Percentiles rank a stretch among this genome's conserved stretches.
These are phyloP conservation scores for Diceros bicornis DNA, from an alignment of 2,797 vertebrate species.

Conservation along the genomic window DNA sequence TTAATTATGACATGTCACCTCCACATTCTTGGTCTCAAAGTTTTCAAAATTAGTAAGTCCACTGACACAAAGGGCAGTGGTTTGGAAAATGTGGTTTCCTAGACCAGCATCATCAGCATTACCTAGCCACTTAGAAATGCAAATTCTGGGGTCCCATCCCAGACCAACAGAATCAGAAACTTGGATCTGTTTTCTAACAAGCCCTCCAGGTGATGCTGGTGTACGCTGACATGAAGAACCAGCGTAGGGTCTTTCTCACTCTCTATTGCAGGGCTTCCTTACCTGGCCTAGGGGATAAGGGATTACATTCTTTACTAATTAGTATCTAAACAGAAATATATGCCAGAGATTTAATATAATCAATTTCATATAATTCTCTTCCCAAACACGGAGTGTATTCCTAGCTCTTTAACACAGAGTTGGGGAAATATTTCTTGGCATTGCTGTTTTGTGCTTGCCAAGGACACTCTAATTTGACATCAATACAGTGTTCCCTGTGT, in stretches of 20 bases:
- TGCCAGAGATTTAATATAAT: constrained; percentile 28
- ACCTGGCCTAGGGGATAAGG: neutral
- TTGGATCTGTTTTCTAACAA: neutral
- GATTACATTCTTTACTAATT: constrained; percentile 22
- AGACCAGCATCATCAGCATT: neutral
- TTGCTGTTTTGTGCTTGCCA: neutral
- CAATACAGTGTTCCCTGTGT: neutral
- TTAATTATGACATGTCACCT: neutral
- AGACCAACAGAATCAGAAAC: neutral
- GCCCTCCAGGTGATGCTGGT: neutral
- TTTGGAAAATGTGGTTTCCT: neutral
- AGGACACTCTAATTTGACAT: neutral
- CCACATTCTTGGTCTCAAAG: neutral
- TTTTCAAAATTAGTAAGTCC: neutral
- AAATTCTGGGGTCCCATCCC: neutral
- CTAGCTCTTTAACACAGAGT: neutral
- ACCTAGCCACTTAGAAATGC: neutral
- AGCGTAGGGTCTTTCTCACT: neutral
- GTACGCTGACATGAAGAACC: neutral
- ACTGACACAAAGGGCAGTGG: neutral
- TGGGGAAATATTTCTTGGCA: constrained; percentile 10
- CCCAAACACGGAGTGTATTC: neutral
- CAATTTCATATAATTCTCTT: neutral
- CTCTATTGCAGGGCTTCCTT: neutral
- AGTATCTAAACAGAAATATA: constrained; percentile 40